Percentiles rank a stretch among this genome's conserved stretches.
phyloP scores from a whole-genome alignment of 2,113 vertebrate genomes.

The Diphyllodes magnificus region DNA sequence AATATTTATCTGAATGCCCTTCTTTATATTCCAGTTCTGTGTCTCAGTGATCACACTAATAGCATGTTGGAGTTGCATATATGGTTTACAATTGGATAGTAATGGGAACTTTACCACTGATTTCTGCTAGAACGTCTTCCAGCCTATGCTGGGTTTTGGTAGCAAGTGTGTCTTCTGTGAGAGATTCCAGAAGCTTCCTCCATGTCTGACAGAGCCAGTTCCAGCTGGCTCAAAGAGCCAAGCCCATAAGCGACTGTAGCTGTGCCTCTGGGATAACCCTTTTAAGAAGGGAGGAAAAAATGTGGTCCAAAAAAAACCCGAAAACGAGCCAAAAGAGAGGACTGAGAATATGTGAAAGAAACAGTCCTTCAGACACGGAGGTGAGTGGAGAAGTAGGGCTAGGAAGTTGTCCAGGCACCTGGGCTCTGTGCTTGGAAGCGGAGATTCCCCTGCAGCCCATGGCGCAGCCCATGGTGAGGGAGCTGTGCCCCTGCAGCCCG shows the following conservation, averaged over 20 bases:
- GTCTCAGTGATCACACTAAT: not conserved
- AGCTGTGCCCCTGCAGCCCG: not conserved
- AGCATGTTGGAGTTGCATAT: not conserved
- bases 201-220: not conserved
- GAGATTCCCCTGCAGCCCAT: fast-evolving
- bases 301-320: not conserved
- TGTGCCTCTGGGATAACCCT: not conserved
- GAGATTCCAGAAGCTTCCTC: not conserved
- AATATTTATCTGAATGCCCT: not conserved
- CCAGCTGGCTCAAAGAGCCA: fast-evolving
- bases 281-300: too few species aligned
- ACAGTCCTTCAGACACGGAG: not conserved
- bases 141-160: not conserved
- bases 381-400: not conserved
- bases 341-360: not conserved
- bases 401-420: fast-evolving
- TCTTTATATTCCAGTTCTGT: not conserved
- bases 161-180: not conserved
- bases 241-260: fast-evolving
- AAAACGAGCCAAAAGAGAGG: not conserved
- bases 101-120: not conserved
- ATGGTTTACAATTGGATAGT: not conserved
- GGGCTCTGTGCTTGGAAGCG: not conserved
- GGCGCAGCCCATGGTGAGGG: too few species aligned
- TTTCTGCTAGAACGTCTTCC: not conserved